Base-by-base conservation (phyloP, 2,888 invertebrate genomes). In the Eupithecia inturbata region DNA sequence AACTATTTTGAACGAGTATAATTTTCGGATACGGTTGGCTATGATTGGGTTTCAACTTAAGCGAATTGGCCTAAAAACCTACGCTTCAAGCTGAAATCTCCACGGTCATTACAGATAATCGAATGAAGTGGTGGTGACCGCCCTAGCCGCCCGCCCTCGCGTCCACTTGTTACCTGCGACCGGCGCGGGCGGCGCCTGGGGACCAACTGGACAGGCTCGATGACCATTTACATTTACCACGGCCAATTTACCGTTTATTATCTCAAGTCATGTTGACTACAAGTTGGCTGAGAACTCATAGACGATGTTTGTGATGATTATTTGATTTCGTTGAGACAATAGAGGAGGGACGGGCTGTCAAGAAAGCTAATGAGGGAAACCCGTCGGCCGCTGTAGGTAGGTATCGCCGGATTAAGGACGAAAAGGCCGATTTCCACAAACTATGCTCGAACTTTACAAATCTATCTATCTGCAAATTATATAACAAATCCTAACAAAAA, bases 101-200 rank as follows among this genome's bases (percentile, higher is more conserved):
- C 26, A 10, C 57, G 57, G 57, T 57, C 26, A 57, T 57, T 57
- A 57, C 57, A 57, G 57, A 26, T 26, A 57, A 57, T 57, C 22
- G 57, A 57, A 57, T 57, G 5, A 57, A 57, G 57, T 57, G 57
- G 22, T 53, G 22, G 57, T 26, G 26, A 12, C 57, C 26, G 12
- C 57, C 26, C 57, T n/a, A n/a, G 10, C 57, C 57, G 57, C 22
- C 49, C 53, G 53, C 26, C 26, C 57, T 26, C 57, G 57, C 57
- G 26, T 26, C 10, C 53, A 53, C 57, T 26, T 57, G 57, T 22
- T 12, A 26, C 57, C 57, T 22, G 26, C 49, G 49, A 6, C 45
- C 7, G 14, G 6, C 45, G 45, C 12, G 5, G 19, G n/a, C 49
- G 49, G n/a, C 57, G 57, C 14, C 57, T 26, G 22, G 57, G 57